Evolutionary conservation across 2,797 vertebrate species (phyloP).

Genomic region (Trematocara caparti): DNA sequence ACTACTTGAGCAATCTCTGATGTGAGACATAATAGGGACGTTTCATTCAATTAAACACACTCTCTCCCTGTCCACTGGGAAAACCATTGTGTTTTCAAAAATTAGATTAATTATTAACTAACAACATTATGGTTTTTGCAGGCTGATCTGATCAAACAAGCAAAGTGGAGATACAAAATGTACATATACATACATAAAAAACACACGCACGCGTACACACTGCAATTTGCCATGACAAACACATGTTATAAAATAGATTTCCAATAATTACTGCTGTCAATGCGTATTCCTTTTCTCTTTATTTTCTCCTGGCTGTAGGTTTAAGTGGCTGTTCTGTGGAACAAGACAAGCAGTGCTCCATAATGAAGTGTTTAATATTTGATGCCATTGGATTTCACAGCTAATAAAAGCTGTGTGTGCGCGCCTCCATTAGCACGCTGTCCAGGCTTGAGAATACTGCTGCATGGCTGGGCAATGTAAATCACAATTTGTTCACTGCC

Average conservation of each 20-base stretch:
- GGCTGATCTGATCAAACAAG: slow-evolving; percentile 13
- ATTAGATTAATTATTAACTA: slow-evolving; percentile 62
- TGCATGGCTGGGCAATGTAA: slow-evolving; percentile 61
- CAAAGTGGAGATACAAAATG: not conserved
- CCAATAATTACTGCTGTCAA: slow-evolving; percentile 71
- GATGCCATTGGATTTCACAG: slow-evolving; percentile 77
- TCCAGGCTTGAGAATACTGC: slow-evolving; percentile 57
- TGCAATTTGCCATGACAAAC: slow-evolving; percentile 40
- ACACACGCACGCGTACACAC: not conserved
- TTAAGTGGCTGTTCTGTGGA: slow-evolving; percentile 74
- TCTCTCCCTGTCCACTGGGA: slow-evolving; percentile 23
- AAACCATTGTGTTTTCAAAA: slow-evolving; percentile 46
- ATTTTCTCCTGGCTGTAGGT: slow-evolving; percentile 68
- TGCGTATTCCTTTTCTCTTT: slow-evolving; percentile 54
- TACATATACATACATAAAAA: not conserved
- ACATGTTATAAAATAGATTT: slow-evolving; percentile 61
- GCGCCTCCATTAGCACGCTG: slow-evolving; percentile 70
- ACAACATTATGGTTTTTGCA: slow-evolving; percentile 27
- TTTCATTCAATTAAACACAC: slow-evolving; percentile 54
- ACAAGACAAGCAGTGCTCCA: slow-evolving; percentile 73
- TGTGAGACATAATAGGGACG: slow-evolving; percentile 38
- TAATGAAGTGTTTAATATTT: slow-evolving; percentile 83
- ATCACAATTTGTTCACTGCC: slow-evolving; percentile 64
- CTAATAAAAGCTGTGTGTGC: slow-evolving; percentile 73
- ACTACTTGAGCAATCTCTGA: not conserved